Evolutionary conservation across 2,888 invertebrate genomes (phyloP), one percentile per base, ranked within the genome.

Genomic region (Oscheius sp.): DNA sequence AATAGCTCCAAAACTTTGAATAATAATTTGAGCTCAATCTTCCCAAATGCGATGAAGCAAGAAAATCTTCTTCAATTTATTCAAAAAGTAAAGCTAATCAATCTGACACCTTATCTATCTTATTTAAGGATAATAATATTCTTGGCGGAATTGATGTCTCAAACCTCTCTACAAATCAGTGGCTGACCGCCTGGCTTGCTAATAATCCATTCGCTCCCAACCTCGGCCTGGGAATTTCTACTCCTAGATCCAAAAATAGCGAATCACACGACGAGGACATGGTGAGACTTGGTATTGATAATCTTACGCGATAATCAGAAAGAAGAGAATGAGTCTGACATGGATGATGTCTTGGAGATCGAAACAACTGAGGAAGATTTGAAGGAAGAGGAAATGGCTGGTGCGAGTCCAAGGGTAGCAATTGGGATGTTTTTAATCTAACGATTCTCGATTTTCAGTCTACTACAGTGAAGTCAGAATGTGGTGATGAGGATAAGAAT

Each of bases 111-210:
- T 1, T 39, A 37, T 25, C 6, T n/a, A 61, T 4, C 8, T 6
- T 27, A 64, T 48, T 50, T 12, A 23, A 48, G 48, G 34, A 64
- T 20, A 48, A n/a, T n/a, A n/a, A 17, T 42, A n/a, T 42, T 10
- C 64, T 33, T 0, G 50, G 52, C 25, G 37, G 37, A 15, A 17
- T 64, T 17, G 64, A 64, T 31, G 34, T 64, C 23, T 25, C 64
- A 15, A 52, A n/a, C 27, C 63, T 74, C 66, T 69, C 71, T 23
- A 48, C 72, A 0, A 74, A 71, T 45, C 79, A 80, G 45, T 76
- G 76, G 65, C 42, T 80, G 27, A 61, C 78, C 10, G 72, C 75
- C 8, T 82, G 82, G 82, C 69, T 82, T 8, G 76, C 80, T 15
- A 82, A 80, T 67, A 82, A 80, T 63, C 81, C 78, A 4, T 69